Evolutionary conservation across 2,888 invertebrate species (phyloP), one percentile per base, ranked within the genome.

Genomic region (Slavum lentiscoides): DNA sequence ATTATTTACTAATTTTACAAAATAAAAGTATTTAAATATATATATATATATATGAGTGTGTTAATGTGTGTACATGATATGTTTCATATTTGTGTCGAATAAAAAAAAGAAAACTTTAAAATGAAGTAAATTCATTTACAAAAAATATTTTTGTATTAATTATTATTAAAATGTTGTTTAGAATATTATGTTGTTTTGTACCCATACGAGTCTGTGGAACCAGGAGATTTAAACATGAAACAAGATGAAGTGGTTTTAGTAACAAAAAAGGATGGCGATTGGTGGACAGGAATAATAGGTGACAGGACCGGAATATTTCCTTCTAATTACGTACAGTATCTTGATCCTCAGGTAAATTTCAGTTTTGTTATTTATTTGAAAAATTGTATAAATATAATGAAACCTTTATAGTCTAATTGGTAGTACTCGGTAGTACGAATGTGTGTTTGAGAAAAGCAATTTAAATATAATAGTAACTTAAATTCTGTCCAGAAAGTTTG

Each of bases 231-330:
- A 82, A 92, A 89, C 82, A 98, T 98, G 87, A 92, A 93, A 84
- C 89, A 89, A 83, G 91, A 97, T 0, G 98, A 98, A 87, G 88
- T 93, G 84, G 93, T 99, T 82, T 90, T 91, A 84, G 97, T 99
- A 1, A 90, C 91, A 61, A 92, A 95, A 83, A 92, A 94, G 83
- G 97, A 98, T 83, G 98, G 97, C 0, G 98, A 98, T 86, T 99
- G 98, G 98, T 99, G 98, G 98, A 97, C 97, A 7, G 98, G 98
- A 49, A 91, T 92, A 83, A 90, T 96, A 84, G 94, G 93, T 62
- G 89, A 91, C 84, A 90, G 92, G 83, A 91, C 90, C 15, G 99
- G 99, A 80, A 96, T 98, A 84, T 99, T 99, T 88, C 99, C 99
- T 0, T 96, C 96, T 2, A 98, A 97, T 89, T 99, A 98, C 88